Conservation (phyloP, 2,113 vertebrate genomes). For the Crotophaga sulcirostris region DNA sequence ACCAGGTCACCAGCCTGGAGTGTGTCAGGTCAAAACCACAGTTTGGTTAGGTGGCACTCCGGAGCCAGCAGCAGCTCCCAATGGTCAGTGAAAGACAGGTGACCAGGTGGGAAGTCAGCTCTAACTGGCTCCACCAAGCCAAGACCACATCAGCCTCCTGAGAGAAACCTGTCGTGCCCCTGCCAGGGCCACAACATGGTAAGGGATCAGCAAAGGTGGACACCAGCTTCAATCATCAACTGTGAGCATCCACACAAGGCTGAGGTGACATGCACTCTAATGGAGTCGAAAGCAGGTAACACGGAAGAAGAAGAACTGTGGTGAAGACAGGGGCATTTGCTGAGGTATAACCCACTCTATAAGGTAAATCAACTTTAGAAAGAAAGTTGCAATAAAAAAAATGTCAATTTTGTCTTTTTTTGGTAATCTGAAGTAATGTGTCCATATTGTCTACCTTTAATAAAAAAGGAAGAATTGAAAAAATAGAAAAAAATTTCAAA, state of each 20-base stretch:
- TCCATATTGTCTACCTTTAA: accelerated
- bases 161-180: background rate
- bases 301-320: accelerated
- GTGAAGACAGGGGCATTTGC: background rate
- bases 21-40: background rate
- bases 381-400: background rate
- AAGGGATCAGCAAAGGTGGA: too few species aligned
- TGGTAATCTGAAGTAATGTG: background rate
- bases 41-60: too few species aligned
- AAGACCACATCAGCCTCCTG: background rate
- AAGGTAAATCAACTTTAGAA: background rate
- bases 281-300: accelerated
- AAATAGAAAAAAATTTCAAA: background rate
- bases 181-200: accelerated
- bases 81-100: accelerated
- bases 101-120: background rate
- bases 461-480: background rate
- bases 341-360: background rate
- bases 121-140: accelerated
- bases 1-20: background rate
- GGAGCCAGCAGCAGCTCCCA: background rate
- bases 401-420: background rate
- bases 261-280: accelerated
- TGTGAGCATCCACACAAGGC: background rate
- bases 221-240: background rate